Base-by-base conservation (phyloP, 2,888 invertebrate species). In the Galerucella pusilla region DNA sequence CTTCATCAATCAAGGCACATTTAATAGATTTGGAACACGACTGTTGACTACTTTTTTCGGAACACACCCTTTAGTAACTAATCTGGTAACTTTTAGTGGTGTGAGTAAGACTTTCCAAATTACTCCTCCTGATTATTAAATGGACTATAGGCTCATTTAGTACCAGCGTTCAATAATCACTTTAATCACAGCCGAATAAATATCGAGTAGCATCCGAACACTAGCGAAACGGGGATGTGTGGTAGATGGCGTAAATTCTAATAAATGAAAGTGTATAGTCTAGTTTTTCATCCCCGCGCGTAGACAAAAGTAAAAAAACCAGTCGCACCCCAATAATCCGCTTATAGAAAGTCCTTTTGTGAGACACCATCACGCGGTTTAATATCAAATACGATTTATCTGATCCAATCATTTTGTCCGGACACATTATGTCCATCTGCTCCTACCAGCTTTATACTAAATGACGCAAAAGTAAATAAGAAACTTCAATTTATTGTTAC, bases 321-420 rank as follows among this genome's bases (percentile, higher is more conserved):
- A 83, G 85, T 85, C 84, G 83, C 85, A 82, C 85, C 81, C 81
- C 75, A 78, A 75, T 84, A 84, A 84, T 84, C 84, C 83, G 83
- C 84, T 84, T 84, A 84, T 81, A 80, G 78, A 78, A 81, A 81
- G 80, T 84, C 85, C 85, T 83, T 85, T 85, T 85, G 84, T 85
- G 83, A 78, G 80, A 81, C 81, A 79, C 80, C 83, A 81, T 83
- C 83, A 80, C 84, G 84, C 80, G 85, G 84, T 85, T 85, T 85
- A 83, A 84, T 85, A 86, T 85, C 85, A 85, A 57, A 84, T 84
- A 81, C 83, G 82, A 81, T 85, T 85, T 85, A 85, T 86, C 85
- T 83, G 84, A 84, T 83, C 81, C 82, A 78, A 76, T 79, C 78
- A 77, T 78, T 75, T 78, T 76, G 75, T 79, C 77, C 78, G 78